These are phyloP conservation scores for Xestia xanthographa DNA, from an alignment of 2,888 invertebrate species.

Conservation along the genomic window DNA sequence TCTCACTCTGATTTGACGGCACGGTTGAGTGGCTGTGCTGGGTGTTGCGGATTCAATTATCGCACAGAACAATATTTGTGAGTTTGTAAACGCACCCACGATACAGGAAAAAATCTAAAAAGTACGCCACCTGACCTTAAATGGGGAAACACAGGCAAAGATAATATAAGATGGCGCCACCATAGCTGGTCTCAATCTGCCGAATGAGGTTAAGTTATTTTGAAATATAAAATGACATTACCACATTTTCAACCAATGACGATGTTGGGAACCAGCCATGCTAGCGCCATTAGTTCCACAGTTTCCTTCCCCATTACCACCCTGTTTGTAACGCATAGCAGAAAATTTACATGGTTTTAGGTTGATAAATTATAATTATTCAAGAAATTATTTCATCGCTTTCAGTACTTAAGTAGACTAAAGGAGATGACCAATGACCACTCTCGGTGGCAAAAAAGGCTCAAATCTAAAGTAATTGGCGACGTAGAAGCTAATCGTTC, in stretches of 20 bases:
- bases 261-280: no score
- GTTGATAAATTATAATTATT: neutral
- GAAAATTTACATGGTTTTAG: neutral
- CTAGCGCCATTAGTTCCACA: no score
- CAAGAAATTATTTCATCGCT: constrained; percentile 20
- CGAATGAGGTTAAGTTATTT: no score
- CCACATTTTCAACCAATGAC: no score
- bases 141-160: no score
- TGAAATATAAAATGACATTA: no score
- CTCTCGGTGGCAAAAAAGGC: constrained; percentile 30
- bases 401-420: constrained; percentile 74
- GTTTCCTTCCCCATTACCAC: no score
- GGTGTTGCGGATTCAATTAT: neutral
- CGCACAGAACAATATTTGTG: neutral
- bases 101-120: neutral
- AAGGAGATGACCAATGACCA: constrained; percentile 67
- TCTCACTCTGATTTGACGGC: no score
- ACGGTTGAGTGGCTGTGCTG: neutral
- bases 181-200: no score
- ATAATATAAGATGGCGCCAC: no score
- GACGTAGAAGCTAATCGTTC: constrained; percentile 35
- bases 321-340: neutral
- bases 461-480: constrained; percentile 14
- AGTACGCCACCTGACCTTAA: neutral
- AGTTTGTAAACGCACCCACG: neutral